phyloP scores from a whole-genome alignment of 1,140 invertebrate genomes.

The Atta texana region DNA sequence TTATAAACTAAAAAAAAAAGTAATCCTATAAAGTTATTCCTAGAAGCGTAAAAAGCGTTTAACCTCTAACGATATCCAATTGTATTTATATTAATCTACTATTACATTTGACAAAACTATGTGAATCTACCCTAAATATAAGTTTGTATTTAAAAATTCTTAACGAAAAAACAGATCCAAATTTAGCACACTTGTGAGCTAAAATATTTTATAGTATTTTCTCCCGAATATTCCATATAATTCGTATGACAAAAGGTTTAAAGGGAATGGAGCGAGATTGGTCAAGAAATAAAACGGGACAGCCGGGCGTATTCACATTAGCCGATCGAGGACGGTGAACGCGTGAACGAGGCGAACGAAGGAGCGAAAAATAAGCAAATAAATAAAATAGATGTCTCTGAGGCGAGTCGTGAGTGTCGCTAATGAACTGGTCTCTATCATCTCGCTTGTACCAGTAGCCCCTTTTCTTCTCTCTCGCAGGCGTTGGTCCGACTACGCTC shows the following conservation, averaged over 20 bases:
- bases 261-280: conserved; percentile 58
- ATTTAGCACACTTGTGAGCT: conserved; percentile 8
- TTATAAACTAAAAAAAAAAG: conserved; percentile 11
- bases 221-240: conserved; percentile 6
- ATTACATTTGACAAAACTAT: not conserved
- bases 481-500: conserved; percentile 65
- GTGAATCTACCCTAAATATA: too few species aligned
- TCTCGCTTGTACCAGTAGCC: conserved; percentile 70
- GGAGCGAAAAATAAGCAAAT: conserved; percentile 79
- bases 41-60: conserved; percentile 22
- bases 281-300: conserved; percentile 52
- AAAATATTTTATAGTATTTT: conserved; percentile 12
- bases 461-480: conserved; percentile 50
- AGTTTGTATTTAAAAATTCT: not conserved
- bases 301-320: conserved; percentile 32
- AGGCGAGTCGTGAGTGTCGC: conserved; percentile 80
- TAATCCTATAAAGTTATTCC: conserved; percentile 26
- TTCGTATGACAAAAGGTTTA: conserved; percentile 31
- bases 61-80: not conserved
- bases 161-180: not conserved
- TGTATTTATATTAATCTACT: not conserved
- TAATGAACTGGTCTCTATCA: conserved; percentile 83
- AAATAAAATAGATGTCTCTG: conserved; percentile 82
- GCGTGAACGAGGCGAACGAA: conserved; percentile 49
- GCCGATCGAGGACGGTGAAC: conserved; percentile 32